Evolutionary conservation across 2,113 vertebrate species (phyloP), one percentile per base, ranked within the genome.

Genomic region (Tichodroma muraria): DNA sequence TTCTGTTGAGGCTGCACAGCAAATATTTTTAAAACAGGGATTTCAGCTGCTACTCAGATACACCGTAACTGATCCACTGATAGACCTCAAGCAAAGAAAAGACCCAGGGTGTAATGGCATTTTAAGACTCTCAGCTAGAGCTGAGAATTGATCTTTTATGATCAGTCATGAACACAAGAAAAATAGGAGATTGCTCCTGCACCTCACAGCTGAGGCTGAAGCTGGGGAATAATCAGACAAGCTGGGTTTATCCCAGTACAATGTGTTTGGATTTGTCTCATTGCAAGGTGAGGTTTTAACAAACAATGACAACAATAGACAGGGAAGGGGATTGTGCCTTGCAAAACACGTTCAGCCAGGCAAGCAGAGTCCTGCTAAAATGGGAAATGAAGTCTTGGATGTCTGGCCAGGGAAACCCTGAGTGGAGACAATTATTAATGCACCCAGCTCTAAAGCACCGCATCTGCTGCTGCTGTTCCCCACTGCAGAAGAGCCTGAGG

Each of bases 11-110:
- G 70, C 38, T 86, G 69, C 56, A 38, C 2, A 30, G 70, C 24
- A 66, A 89, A 65, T 73, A 79, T 85, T 88, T 85, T 45, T n/a
- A 64, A 40, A 88, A 64, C 6, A 27, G 42, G 35, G 82, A 89
- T 77, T 87, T 89, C 40, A 63, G 68, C 61, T 88, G 69, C 64
- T 78, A 12, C 75, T 59, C 68, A 63, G 71, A 50, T 22, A 28
- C 9, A 27, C 49, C 15, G 5, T 35, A 44, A 81, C 40, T 69
- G 78, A 86, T 71, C 89, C 44, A 25, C 73, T 76, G 78, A 84
- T 4, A 90, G 86, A 73, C 30, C 52, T 57, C 38, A 42, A 72
- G 66, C 49, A 85, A 85, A 95, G 70, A n/a, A 77, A 72, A 89
- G 49, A 52, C 16, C 4, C 1, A 2, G n/a, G n/a, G 37, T 60